phyloP scores from a whole-genome alignment of 1,140 invertebrate species.

The Araneus ventricosus region DNA sequence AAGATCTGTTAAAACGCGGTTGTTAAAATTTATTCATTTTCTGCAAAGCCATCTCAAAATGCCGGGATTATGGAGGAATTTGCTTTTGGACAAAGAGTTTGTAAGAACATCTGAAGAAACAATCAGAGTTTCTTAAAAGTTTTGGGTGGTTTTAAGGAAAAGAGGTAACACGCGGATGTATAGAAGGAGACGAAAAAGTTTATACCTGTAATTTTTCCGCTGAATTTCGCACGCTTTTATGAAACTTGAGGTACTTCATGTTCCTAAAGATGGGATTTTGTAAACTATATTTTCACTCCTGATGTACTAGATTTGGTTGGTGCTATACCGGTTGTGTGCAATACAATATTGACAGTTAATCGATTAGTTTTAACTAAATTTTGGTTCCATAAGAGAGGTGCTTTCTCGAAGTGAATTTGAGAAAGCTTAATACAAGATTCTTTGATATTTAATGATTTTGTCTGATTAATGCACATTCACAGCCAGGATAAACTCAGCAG shows the following conservation, averaged over 20 bases:
- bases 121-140: background rate
- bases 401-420: too few species aligned
- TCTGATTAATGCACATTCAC: conserved; percentile 40
- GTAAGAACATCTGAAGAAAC: background rate
- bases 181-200: background rate
- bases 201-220: background rate
- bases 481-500: background rate
- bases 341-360: too few species aligned
- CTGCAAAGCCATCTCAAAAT: background rate
- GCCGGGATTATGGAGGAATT: background rate
- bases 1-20: background rate
- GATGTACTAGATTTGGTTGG: too few species aligned
- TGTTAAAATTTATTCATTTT: background rate
- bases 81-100: background rate
- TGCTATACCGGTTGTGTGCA: too few species aligned
- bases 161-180: background rate
- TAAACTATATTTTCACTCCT: too few species aligned
- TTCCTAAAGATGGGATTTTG: too few species aligned
- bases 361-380: too few species aligned
- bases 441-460: conserved; percentile 36
- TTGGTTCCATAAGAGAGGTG: too few species aligned
- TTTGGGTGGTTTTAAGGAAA: background rate
- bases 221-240: background rate
- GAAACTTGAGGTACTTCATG: too few species aligned
- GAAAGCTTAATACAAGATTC: too few species aligned